phyloP scores from a whole-genome alignment of 2,888 invertebrate species.

The Tuberolachnus salignus region DNA sequence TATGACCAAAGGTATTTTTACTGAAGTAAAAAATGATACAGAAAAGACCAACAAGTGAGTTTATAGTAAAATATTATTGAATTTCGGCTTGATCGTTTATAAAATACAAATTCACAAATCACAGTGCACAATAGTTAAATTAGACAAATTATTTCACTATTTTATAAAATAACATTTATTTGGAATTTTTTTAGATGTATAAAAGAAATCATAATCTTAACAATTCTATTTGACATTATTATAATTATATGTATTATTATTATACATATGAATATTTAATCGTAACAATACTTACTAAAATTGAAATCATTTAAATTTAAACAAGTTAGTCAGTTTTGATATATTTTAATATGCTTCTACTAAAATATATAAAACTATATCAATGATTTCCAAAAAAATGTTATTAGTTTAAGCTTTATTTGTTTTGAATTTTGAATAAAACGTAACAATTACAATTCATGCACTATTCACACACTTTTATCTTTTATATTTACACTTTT shows the following conservation, averaged over 20 bases:
- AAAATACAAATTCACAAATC: slow-evolving; percentile 4
- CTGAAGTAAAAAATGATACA: slow-evolving; percentile 57
- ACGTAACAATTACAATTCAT: slow-evolving; percentile 24
- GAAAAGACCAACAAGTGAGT: slow-evolving; percentile 49
- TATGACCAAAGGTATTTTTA: slow-evolving; percentile 79
- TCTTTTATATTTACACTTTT: slow-evolving; percentile 58
- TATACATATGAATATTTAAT: no score
- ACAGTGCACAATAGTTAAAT: slow-evolving; percentile 30
- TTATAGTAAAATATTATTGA: not conserved
- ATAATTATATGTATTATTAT: no score
- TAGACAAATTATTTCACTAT: not conserved
- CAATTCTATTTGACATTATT: no score
- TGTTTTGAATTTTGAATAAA: slow-evolving; percentile 14
- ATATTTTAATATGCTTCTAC: not conserved
- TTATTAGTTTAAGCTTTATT: not conserved
- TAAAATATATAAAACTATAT: not conserved
- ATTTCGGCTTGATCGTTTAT: slow-evolving; percentile 21
- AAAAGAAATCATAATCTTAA: not conserved
- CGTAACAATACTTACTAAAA: no score
- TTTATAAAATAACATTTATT: slow-evolving; percentile 19
- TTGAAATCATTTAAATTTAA: no score
- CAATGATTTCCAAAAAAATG: not conserved
- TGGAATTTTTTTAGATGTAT: not conserved
- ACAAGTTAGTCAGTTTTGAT: no score
- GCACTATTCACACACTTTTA: slow-evolving; percentile 33